Conservation (phyloP, 2,888 invertebrate genomes). For the Ornithoptera priamus region DNA sequence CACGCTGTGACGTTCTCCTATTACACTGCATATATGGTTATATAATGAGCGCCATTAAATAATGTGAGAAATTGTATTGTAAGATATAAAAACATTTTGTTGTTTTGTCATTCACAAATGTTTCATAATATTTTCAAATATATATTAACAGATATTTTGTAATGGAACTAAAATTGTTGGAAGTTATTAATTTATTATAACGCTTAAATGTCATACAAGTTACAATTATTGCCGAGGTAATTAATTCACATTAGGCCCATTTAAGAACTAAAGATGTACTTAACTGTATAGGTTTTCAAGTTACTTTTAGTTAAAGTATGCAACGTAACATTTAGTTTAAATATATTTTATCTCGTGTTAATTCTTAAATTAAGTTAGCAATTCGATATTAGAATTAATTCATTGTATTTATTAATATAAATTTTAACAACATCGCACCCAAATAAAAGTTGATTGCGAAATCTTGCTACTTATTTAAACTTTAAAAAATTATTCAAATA, state of each 20-base stretch:
- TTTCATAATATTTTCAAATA: not conserved
- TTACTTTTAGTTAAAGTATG: no score
- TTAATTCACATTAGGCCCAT: not conserved
- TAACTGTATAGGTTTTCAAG: no score
- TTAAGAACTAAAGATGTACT: no score
- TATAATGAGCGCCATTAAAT: constrained; percentile 17
- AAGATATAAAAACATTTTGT: constrained; percentile 14
- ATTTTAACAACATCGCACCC: not conserved
- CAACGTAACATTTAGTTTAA: no score
- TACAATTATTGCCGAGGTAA: not conserved
- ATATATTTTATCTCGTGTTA: no score
- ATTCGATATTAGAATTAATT: not conserved
- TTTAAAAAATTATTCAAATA: not conserved
- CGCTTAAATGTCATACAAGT: not conserved
- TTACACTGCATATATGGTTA: constrained; percentile 18
- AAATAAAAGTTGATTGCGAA: not conserved
- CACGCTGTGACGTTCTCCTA: constrained; percentile 14
- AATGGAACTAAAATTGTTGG: not conserved
- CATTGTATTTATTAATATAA: not conserved
- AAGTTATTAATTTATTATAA: not conserved
- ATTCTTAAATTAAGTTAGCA: no score
- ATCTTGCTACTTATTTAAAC: no score
- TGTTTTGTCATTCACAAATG: constrained; percentile 5
- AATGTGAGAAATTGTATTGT: constrained; percentile 15
- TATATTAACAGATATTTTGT: not conserved